A percentile compares a stretch with the other conserved stretches of the same genome.
These are phyloP conservation scores for Triops cancriformis DNA, from an alignment of 1,140 invertebrate species.

Conservation along the genomic window DNA sequence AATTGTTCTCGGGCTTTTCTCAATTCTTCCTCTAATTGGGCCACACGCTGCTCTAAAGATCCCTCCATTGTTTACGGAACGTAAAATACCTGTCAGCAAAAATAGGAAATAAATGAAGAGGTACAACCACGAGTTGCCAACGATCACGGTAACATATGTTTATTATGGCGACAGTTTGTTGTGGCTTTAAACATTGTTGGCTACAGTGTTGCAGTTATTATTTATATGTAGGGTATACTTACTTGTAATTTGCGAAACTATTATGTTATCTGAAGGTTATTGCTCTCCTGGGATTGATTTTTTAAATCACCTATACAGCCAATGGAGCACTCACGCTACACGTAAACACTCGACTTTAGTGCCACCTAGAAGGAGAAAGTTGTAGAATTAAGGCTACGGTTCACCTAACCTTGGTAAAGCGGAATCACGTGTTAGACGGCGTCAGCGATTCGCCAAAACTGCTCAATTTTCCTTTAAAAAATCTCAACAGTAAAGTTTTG, in stretches of 20 bases:
- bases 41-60: constrained; percentile 20
- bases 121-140: too few relatives aligned
- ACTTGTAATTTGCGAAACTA: not conserved
- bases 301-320: not conserved
- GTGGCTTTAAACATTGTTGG: too few relatives aligned
- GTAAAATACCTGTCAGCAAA: not conserved
- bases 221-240: too few relatives aligned
- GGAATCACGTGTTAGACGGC: too few relatives aligned
- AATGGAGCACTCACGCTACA: not conserved
- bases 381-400: not conserved
- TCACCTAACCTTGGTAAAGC: too few relatives aligned
- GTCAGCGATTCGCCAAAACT: too few relatives aligned
- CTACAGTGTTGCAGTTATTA: too few relatives aligned
- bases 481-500: too few relatives aligned
- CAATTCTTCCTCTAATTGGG: constrained; percentile 17
- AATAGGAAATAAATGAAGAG: not conserved
- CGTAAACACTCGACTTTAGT: not conserved
- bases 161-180: too few relatives aligned
- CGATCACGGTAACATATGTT: too few relatives aligned
- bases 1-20: not conserved
- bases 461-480: too few relatives aligned
- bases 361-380: not conserved
- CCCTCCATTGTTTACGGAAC: constrained; percentile 17
- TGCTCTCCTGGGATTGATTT: not conserved
- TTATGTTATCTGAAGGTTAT: not conserved